Percentiles rank a stretch among this genome's conserved stretches.
Conservation (phyloP, 2,888 invertebrate genomes). For the Altica lythri region DNA sequence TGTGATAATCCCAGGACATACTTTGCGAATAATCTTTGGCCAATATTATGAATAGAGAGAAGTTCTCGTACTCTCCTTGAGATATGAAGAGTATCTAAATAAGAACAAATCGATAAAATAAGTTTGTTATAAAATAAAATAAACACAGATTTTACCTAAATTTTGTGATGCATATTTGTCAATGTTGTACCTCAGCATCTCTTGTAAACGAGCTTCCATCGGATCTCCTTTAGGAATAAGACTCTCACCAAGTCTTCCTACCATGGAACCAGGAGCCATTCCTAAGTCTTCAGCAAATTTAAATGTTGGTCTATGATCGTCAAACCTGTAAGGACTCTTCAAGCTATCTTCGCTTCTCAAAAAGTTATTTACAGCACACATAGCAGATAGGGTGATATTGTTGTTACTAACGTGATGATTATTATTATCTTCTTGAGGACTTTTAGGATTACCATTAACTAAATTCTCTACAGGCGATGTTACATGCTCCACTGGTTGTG, state of each 20-base stretch:
- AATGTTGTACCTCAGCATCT: conserved; percentile 93
- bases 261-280: conserved; percentile 79
- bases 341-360: conserved; percentile 59
- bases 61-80: conserved; percentile 91
- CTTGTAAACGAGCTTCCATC: conserved; percentile 91
- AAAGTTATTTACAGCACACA: conserved; percentile 57
- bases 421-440: conserved; percentile 56
- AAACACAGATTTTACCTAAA: conserved; percentile 55
- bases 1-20: conserved; percentile 96
- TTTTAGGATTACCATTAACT: conserved; percentile 60
- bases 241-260: conserved; percentile 84
- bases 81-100: conserved; percentile 86
- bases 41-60: conserved; percentile 96
- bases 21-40: conserved; percentile 97
- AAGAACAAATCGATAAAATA: not conserved
- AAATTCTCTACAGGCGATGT: conserved; percentile 46
- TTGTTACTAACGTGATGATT: conserved; percentile 61
- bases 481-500: conserved; percentile 57
- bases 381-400: conserved; percentile 59
- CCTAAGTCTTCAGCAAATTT: conserved; percentile 85
- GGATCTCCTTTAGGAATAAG: conserved; percentile 91
- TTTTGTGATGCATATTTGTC: conserved; percentile 94
- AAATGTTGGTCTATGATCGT: conserved; percentile 79
- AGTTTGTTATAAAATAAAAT: not conserved
- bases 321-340: conserved; percentile 76